Percentiles rank a stretch among this genome's conserved stretches.
Conservation (phyloP, 2,888 invertebrate species). For the Apotomis betuletana region DNA sequence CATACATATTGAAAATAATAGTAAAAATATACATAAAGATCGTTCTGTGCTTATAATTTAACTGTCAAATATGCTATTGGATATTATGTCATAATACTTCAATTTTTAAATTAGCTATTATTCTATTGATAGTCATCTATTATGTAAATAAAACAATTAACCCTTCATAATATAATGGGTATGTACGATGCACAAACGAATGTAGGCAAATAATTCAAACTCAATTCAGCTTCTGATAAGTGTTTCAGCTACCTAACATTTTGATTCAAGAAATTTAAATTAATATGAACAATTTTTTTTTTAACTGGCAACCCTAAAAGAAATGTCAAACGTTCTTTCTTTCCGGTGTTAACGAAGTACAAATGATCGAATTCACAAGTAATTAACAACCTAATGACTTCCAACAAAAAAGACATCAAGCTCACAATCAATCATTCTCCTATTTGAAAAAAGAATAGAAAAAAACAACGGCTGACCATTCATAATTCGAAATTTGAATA, state of each 20-base stretch:
- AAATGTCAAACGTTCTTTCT: constrained; percentile 39
- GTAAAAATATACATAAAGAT: not conserved
- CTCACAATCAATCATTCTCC: constrained; percentile 78
- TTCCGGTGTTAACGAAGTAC: constrained; percentile 50
- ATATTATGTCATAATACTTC: not conserved
- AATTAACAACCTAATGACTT: constrained; percentile 79
- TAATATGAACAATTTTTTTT: not conserved
- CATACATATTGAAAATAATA: constrained; percentile 4
- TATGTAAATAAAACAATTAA: too few species aligned
- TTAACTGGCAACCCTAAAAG: constrained; percentile 36
- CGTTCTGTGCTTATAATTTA: not conserved
- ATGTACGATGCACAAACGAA: too few species aligned
- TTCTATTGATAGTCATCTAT: too few species aligned
- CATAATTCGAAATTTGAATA: constrained; percentile 77
- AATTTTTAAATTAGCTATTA: not conserved
- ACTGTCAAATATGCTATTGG: not conserved
- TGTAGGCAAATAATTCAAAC: too few species aligned
- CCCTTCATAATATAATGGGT: too few species aligned
- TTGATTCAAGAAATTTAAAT: not conserved
- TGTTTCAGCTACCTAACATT: not conserved
- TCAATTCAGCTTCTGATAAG: not conserved
- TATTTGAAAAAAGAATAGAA: constrained; percentile 64
- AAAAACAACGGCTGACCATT: constrained; percentile 58
- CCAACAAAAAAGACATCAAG: constrained; percentile 77
- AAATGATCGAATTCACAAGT: constrained; percentile 78